Percentiles rank a stretch among this genome's conserved stretches.
These are phyloP conservation scores for Lindbergichthys nudifrons DNA, from an alignment of 2,797 vertebrate species.

Conservation along the genomic window DNA sequence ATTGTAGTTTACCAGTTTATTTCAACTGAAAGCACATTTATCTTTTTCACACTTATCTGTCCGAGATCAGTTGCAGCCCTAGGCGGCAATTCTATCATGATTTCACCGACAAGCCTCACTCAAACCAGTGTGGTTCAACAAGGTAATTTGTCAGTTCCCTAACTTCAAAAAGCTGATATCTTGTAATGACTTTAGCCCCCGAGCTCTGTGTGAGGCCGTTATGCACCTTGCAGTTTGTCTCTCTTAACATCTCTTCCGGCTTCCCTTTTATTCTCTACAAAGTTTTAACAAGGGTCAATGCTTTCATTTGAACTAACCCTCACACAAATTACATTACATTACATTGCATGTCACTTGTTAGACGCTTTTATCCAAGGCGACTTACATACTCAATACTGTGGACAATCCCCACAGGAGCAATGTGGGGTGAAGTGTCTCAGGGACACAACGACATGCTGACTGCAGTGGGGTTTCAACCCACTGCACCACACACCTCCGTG, in stretches of 20 bases:
- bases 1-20: slow-evolving; percentile 16
- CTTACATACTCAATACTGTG: no score
- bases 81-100: slow-evolving; percentile 63
- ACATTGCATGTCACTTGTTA: no score
- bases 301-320: neutral
- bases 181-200: slow-evolving; percentile 74
- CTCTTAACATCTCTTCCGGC: slow-evolving; percentile 40
- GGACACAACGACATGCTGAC: no score
- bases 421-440: no score
- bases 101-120: slow-evolving; percentile 78
- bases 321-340: no score
- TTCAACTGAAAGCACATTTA: slow-evolving; percentile 12
- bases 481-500: no score
- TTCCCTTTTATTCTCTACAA: slow-evolving; percentile 35
- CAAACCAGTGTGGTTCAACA: slow-evolving; percentile 75
- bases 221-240: slow-evolving; percentile 64
- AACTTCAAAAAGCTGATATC: slow-evolving; percentile 74
- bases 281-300: slow-evolving; percentile 38
- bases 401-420: no score
- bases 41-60: slow-evolving; percentile 37
- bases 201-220: slow-evolving; percentile 55
- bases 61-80: slow-evolving; percentile 44
- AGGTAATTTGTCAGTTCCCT: slow-evolving; percentile 81
- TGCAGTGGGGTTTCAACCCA: no score
- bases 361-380: no score